These are phyloP conservation scores for Danio kyathit DNA, from an alignment of 2,797 vertebrate species.

Conservation along the genomic window DNA sequence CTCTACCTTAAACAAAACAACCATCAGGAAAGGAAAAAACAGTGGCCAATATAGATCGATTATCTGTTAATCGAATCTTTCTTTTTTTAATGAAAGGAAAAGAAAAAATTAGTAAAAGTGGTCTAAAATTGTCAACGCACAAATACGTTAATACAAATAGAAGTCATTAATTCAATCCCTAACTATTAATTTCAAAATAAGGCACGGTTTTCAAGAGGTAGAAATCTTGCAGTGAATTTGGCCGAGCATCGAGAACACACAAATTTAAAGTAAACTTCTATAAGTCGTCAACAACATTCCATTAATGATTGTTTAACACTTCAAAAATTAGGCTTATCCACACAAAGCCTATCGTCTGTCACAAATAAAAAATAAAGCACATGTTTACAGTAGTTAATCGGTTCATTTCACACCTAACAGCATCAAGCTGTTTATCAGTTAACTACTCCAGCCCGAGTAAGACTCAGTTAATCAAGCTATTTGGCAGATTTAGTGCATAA, in stretches of 20 bases:
- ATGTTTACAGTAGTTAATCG: constrained; percentile 64
- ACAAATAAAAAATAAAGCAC: background rate
- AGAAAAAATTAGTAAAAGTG: background rate
- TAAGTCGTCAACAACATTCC: background rate
- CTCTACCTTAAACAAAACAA: background rate
- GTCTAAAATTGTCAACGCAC: background rate
- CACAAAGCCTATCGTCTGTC: constrained; percentile 25
- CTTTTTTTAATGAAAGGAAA: background rate
- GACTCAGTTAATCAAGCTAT: background rate
- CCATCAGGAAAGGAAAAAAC: background rate
- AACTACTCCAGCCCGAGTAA: background rate
- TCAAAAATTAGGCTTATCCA: constrained; percentile 28
- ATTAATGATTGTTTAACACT: constrained; percentile 13
- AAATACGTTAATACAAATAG: background rate
- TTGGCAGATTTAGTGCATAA: constrained; percentile 21
- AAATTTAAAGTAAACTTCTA: background rate
- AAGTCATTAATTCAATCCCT: background rate
- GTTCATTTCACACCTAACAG: constrained; percentile 58
- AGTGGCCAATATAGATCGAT: background rate
- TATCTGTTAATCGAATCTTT: background rate
- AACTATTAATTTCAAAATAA: constrained; percentile 25
- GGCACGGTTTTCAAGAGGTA: constrained; percentile 46
- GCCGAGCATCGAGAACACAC: constrained; percentile 8
- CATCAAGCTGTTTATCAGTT: constrained; percentile 9
- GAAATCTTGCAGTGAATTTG: constrained; percentile 34